Evolutionary conservation across 2,113 vertebrate species (phyloP), one percentile per base, ranked within the genome.

Genomic region (Ophthalmotilapia sp.): DNA sequence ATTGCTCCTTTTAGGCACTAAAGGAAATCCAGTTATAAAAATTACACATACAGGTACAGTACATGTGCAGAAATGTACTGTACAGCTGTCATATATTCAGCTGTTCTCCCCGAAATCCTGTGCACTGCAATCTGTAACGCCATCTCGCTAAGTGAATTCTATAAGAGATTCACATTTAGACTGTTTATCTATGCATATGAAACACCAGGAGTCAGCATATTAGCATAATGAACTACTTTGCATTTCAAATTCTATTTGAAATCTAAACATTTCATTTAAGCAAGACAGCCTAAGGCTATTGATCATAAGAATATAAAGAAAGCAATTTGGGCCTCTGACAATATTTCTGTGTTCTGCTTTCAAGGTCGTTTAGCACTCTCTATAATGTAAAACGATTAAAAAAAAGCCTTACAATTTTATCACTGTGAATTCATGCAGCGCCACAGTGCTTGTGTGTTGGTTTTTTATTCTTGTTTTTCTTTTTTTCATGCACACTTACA

Each of bases 181-280:
- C 19, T 82, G 54, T 81, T 91, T 83, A 68, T 88, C 45, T 73
- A 40, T 10, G 26, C 31, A 5, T 47, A 38, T 12, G 3, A 88
- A 86, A 93, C 62, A 82, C 62, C 49, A 77, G 36, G 73, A 84
- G 73, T 90, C 82, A 90, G 83, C 87, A 80, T 89, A 80, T 83
- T 90, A 91, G 81, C 82, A 90, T 88, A 89, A 56, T 85, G 65
- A 90, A 91, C 88, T 73, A 89, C 54, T 83, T 56, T 62, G 40
- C 49, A 91, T 91, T 86, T 93, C 2, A 85, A 87, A 85, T 88
- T 88, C 51, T 15, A 93, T 90, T 92, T 92, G 31, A 86, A 87
- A 92, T 89, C 84, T 87, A 92, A 91, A 92, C 83, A 89, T 90
- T 88, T 91, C 56, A 86, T 91, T 86, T 83, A 84, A 68, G 83